Evolutionary conservation across 2,113 vertebrate species (phyloP).

Genomic region (Saguinus midas): DNA sequence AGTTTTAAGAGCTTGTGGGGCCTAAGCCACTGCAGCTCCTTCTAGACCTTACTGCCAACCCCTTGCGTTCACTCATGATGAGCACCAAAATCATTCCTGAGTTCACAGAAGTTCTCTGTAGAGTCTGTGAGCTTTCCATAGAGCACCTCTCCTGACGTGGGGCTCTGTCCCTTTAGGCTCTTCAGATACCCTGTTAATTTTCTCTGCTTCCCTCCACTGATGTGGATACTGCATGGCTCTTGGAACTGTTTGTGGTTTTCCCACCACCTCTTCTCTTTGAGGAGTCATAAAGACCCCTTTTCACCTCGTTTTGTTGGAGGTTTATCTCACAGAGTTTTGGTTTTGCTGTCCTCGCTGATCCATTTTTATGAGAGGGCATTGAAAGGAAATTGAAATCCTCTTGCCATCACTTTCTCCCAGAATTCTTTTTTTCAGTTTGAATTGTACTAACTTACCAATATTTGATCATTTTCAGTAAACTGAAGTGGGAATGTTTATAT

Average conservation of each 20-base stretch:
- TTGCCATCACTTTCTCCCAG: neutral
- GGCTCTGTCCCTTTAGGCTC: neutral
- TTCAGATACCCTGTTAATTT: neutral
- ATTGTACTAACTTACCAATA: neutral
- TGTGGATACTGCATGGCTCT: neutral
- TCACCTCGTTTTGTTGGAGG: neutral
- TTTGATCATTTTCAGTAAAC: neutral
- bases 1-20: neutral
- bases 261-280: neutral
- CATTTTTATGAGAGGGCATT: neutral
- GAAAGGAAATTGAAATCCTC: neutral
- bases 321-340: neutral
- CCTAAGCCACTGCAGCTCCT: neutral
- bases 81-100: neutral
- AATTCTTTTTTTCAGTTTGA: neutral
- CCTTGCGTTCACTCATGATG: neutral
- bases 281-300: neutral
- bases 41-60: neutral
- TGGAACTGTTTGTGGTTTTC: neutral
- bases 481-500: neutral
- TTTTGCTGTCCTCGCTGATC: neutral
- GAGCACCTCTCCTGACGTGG: neutral
- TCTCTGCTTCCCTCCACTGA: neutral
- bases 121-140: neutral
- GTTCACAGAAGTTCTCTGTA: neutral